Evolutionary conservation across 2,888 invertebrate genomes (phyloP).

Genomic region (Lycophotia porphyrea): DNA sequence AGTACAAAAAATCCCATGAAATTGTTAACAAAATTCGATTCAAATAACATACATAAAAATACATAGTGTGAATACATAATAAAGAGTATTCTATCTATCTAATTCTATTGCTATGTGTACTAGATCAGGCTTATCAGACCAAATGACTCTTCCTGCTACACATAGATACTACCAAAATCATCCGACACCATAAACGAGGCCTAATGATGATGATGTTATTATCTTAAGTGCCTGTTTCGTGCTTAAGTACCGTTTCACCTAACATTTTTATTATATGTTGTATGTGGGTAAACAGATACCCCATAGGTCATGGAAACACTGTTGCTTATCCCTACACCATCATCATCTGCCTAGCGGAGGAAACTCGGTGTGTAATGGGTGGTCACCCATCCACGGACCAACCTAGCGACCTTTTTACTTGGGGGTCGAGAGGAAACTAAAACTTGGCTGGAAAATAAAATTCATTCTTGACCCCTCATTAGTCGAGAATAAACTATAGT

Average conservation of each 20-base stretch:
- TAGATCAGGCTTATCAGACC: conserved; percentile 16
- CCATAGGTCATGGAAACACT: background rate
- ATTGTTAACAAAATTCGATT: too few relatives aligned
- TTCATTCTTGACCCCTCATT: too few relatives aligned
- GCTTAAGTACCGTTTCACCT: conserved; percentile 24
- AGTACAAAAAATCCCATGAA: too few relatives aligned
- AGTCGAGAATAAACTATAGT: too few relatives aligned
- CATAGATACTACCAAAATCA: conserved; percentile 36
- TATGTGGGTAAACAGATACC: conserved; percentile 8
- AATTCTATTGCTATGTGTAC: background rate
- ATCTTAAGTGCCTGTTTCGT: conserved; percentile 46
- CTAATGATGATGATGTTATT: conserved; percentile 45
- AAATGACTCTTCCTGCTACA: conserved; percentile 6
- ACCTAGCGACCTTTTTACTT: too few relatives aligned
- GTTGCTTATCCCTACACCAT: background rate
- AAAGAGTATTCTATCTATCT: background rate
- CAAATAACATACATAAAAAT: too few relatives aligned
- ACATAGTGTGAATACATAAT: too few relatives aligned
- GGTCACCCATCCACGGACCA: too few relatives aligned
- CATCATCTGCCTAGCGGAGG: too few relatives aligned
- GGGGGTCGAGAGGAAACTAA: too few relatives aligned
- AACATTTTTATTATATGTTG: conserved; percentile 27
- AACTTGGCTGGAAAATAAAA: too few relatives aligned
- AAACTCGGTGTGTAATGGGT: too few relatives aligned
- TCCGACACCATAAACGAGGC: conserved; percentile 25